A percentile compares a stretch with the other conserved stretches of the same genome.
Evolutionary conservation across 2,888 invertebrate genomes (phyloP).

Genomic region (Lordiphosa fenestrarum): DNA sequence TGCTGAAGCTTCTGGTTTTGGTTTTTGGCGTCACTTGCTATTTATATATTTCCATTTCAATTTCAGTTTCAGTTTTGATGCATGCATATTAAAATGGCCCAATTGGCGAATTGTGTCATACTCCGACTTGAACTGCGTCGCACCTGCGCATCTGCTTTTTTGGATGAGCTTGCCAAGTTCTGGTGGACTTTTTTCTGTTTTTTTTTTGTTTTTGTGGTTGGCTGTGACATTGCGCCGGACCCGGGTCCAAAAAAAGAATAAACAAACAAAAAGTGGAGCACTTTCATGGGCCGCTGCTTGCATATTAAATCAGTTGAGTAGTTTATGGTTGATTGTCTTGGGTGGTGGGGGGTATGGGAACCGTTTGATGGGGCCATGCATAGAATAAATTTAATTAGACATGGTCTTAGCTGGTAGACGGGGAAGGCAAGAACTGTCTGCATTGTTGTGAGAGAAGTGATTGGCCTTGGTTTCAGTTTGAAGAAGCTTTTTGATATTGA

Average conservation of each 20-base stretch:
- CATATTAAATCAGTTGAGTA: conserved; percentile 43
- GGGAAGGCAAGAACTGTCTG: too few relatives aligned
- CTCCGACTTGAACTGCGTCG: conserved; percentile 14
- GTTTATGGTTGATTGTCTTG: not conserved
- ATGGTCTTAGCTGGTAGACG: too few relatives aligned
- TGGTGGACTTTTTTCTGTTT: not conserved
- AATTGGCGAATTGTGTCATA: conserved; percentile 58
- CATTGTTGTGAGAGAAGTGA: too few relatives aligned
- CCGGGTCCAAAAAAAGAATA: too few relatives aligned
- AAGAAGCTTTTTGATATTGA: too few relatives aligned
- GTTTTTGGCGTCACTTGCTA: conserved; percentile 50
- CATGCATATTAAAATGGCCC: conserved; percentile 66
- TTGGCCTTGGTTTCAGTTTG: too few relatives aligned
- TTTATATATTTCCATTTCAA: conserved; percentile 40
- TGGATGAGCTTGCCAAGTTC: conserved; percentile 3
- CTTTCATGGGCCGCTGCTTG: conserved; percentile 50
- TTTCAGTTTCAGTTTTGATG: conserved; percentile 42
- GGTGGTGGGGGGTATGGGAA: too few relatives aligned
- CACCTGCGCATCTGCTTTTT: conserved; percentile 15
- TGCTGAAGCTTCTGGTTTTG: not conserved
- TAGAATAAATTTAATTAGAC: too few relatives aligned
- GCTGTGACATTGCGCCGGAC: conserved; percentile 40
- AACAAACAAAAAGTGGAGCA: conserved; percentile 47
- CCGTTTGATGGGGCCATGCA: too few relatives aligned
- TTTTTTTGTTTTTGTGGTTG: conserved; percentile 23